Percentiles rank a stretch among this genome's conserved stretches.
Conservation (phyloP, 2,113 vertebrate species). For the Butastur rufipennis region DNA sequence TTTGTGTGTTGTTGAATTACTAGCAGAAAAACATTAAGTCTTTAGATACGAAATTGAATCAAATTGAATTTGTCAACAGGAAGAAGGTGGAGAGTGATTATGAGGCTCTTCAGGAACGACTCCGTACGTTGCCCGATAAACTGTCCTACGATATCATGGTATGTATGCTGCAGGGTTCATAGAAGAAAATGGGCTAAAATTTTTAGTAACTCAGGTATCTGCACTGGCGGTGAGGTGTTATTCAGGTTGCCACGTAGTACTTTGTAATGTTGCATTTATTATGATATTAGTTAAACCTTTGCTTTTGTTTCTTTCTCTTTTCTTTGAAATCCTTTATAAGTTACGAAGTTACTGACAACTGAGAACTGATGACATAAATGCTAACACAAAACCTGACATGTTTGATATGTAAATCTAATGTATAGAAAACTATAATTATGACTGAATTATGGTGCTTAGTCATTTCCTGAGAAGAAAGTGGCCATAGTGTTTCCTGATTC, state of each 20-base stretch:
- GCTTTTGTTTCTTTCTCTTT: conserved; percentile 12
- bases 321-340: conserved; percentile 35
- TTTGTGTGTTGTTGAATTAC: background rate
- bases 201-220: background rate
- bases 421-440: conserved; percentile 56
- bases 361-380: conserved; percentile 47
- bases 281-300: conserved; percentile 13
- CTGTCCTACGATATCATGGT: conserved; percentile 92
- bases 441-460: conserved; percentile 46
- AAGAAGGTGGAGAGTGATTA: conserved; percentile 90
- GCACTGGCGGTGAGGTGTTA: background rate
- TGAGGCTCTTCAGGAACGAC: conserved; percentile 84
- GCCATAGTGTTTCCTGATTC: conserved; percentile 47
- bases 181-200: background rate
- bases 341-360: conserved; percentile 25
- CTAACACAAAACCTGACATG: conserved; percentile 38
- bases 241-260: background rate
- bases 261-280: background rate
- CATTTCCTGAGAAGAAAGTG: conserved; percentile 57
- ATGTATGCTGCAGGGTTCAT: conserved; percentile 30
- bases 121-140: conserved; percentile 86
- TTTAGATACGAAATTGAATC: background rate
- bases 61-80: conserved; percentile 75
- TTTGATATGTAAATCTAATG: conserved; percentile 54
- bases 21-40: background rate